Evolutionary conservation across 2,888 invertebrate genomes (phyloP), one percentile per base, ranked within the genome.

Genomic region (Drosophila stalkeri): DNA sequence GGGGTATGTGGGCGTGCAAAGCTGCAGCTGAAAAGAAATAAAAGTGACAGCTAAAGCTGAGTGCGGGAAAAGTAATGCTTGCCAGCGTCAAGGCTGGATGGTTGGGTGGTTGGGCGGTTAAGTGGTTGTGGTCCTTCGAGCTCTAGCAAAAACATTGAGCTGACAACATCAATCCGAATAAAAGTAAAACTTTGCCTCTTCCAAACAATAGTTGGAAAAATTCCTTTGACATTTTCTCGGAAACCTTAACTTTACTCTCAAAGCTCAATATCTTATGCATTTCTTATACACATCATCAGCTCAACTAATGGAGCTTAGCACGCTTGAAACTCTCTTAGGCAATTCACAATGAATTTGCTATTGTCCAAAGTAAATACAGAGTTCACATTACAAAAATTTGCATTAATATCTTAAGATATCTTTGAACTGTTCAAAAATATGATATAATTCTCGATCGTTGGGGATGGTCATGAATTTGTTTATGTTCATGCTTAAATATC

Each of bases 11-110:
- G 75, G 69, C 69, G 49, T 63, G 63, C 41, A 47, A 55, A 69
- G 80, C 66, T 82, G 80, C 86, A 85, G 81, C 81, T 65, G 69
- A 83, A 86, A 83, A 77, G 82, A 86, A 82, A 82, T 82, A 82
- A 86, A 82, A 86, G 84, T 86, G 86, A 83, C 82, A 83, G 65
- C 69, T 46, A 70, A 86, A 86, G 77, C 80, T 86, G 54, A 54
- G 54, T 54, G 37, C 54, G 64, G 60, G 49, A 60, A 64, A 73
- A 39, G 55, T 56, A 20, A 46, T 60, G 54, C 49, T 44, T 56
- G 44, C 35, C 20, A 35, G 35, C 52, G 12, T 12, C 33, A n/a
- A 51, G 33, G 18, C 33, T 33, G 31, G 49, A 3, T 16, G n/a
- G 16, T n/a, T 18, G 5, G 31, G 33, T 20, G 62, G 55, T n/a